These are phyloP conservation scores for Diploscapter pachys DNA, from an alignment of 1,140 invertebrate species.

Conservation along the genomic window DNA sequence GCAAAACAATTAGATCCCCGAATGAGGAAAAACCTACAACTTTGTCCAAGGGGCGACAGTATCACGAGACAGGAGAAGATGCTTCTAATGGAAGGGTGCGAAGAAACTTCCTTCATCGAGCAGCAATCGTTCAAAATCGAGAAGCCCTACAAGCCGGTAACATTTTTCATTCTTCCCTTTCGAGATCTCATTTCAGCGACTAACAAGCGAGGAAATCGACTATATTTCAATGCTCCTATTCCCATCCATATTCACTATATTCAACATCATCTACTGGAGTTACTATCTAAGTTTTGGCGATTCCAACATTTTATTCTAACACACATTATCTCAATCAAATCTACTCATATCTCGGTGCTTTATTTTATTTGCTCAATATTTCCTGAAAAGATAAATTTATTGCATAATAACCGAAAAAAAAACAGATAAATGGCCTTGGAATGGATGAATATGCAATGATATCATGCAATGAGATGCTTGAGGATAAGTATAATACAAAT, in stretches of 20 bases:
- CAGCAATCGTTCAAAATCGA: constrained; percentile 22
- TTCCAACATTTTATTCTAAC: not conserved
- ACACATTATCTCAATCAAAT: too few species aligned
- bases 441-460: too few species aligned
- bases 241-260: constrained; percentile 44
- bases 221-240: constrained; percentile 42
- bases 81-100: constrained; percentile 29
- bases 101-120: constrained; percentile 33
- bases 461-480: too few species aligned
- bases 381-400: too few species aligned
- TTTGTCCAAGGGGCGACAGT: constrained; percentile 2
- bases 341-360: too few species aligned
- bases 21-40: constrained; percentile 36
- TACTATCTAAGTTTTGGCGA: constrained; percentile 40
- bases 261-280: constrained; percentile 49
- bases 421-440: too few species aligned
- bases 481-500: too few species aligned
- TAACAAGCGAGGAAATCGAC: constrained; percentile 46
- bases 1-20: constrained; percentile 16
- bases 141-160: constrained; percentile 5
- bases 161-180: not conserved
- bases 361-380: too few species aligned
- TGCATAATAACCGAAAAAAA: too few species aligned
- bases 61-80: constrained; percentile 25
- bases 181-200: not conserved